These are phyloP conservation scores for Orussus abietinus DNA, from an alignment of 1,140 invertebrate species.

Conservation along the genomic window DNA sequence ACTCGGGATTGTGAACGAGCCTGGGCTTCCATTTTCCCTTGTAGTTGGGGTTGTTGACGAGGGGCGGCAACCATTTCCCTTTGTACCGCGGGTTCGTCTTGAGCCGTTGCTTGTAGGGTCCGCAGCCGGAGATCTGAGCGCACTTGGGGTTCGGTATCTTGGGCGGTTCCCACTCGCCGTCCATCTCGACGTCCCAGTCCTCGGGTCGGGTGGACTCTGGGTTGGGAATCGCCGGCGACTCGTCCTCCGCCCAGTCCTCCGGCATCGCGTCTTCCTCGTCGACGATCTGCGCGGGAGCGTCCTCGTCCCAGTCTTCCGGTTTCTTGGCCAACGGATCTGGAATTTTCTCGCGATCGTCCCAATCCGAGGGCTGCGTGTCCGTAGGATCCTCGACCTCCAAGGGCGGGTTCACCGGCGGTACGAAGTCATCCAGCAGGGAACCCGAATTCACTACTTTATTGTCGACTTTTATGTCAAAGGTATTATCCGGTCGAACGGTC, in stretches of 20 bases:
- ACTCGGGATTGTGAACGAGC: conserved; percentile 86
- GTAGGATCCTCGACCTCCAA: conserved; percentile 92
- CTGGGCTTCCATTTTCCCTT: conserved; percentile 90
- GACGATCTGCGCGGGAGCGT: conserved; percentile 83
- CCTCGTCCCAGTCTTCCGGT: conserved; percentile 94
- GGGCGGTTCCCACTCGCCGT: conserved; percentile 97
- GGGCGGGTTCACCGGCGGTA: conserved; percentile 91
- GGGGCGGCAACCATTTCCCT: conserved; percentile 86
- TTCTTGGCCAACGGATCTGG: conserved; percentile 82
- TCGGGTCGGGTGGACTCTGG: conserved; percentile 81
- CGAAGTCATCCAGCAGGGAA: conserved; percentile 83
- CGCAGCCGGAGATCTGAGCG: conserved; percentile 81
- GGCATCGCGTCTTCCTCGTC: conserved; percentile 88
- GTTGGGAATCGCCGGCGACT: conserved; percentile 85
- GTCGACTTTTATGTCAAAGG: conserved; percentile 68
- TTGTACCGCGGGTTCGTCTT: conserved; percentile 90
- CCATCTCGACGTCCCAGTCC: conserved; percentile 98
- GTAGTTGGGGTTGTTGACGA: conserved; percentile 93
- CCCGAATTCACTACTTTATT: conserved; percentile 80
- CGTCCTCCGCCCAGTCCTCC: conserved; percentile 91
- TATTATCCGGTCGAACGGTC: conserved; percentile 84
- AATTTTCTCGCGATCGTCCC: conserved; percentile 97
- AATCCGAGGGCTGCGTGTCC: conserved; percentile 87
- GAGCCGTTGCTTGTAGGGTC: conserved; percentile 80
- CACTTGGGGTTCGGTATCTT: conserved; percentile 90